These are phyloP conservation scores for Lepidurus couesii DNA, from an alignment of 1,140 invertebrate genomes.

Conservation along the genomic window DNA sequence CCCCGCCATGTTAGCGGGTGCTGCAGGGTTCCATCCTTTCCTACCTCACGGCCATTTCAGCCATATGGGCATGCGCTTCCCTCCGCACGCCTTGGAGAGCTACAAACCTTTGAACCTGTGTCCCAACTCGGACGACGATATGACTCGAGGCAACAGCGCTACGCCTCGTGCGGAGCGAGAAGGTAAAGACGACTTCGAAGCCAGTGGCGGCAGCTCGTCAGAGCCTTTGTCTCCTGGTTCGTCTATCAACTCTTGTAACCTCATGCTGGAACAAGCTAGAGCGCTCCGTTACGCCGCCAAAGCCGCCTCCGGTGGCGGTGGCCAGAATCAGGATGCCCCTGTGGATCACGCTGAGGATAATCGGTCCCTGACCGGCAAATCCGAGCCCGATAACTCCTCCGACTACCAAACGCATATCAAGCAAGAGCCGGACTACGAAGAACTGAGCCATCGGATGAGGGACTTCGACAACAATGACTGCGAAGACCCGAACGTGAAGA, in stretches of 20 bases:
- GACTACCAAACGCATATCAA: background rate
- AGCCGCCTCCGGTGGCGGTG: background rate
- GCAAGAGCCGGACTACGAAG: conserved; percentile 1
- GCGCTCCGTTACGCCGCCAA: background rate
- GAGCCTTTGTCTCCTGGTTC: conserved; percentile 4
- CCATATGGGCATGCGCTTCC: background rate
- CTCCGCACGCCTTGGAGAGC: conserved; percentile 24
- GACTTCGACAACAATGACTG: background rate
- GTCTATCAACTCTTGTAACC: background rate
- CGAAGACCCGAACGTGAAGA: background rate
- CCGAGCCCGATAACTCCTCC: background rate
- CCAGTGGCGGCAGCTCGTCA: conserved; percentile 51
- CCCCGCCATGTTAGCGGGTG: conserved; percentile 38
- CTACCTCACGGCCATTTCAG: conserved; percentile 24
- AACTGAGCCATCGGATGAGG: conserved; percentile 3
- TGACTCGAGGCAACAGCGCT: conserved; percentile 27
- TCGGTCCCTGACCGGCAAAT: background rate
- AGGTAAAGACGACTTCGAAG: conserved; percentile 50
- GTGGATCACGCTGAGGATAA: background rate
- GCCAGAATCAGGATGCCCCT: background rate
- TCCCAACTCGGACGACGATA: conserved; percentile 25
- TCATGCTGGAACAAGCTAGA: background rate
- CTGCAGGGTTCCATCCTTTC: conserved; percentile 31
- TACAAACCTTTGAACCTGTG: conserved; percentile 35
- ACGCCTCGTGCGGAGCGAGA: conserved; percentile 39